Evolutionary conservation across 2,888 invertebrate species (phyloP), one percentile per base, ranked within the genome.

Genomic region (Tachina fera): DNA sequence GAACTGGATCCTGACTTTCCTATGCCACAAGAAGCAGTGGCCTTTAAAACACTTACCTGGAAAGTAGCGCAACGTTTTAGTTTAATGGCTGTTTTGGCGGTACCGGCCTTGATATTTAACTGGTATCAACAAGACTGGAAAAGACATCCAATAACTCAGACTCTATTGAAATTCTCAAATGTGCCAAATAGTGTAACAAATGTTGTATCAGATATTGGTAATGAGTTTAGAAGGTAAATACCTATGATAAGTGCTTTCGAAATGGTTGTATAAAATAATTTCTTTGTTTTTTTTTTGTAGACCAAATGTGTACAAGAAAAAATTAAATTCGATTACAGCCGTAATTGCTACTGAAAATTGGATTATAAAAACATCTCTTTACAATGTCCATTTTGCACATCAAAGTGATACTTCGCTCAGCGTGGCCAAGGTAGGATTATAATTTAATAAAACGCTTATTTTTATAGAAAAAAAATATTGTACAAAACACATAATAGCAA

Each of bases 321-420:
- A 95, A 84, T 94, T 96, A 39, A 96, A 95, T 89, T 94, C 95
- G 0, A 94, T 96, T 22, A 95, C 94, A 87, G 95, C 95, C 89
- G 94, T 97, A 45, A 94, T 97, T 65, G 96, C 95, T 0, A 98
- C 97, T 0, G 96, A 97, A 90, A 96, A 96, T 84, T 98, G 98
- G 97, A 95, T 98, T 39, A 94, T 98, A 68, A 97, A 97, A 93
- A 95, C 97, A 0, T 94, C 95, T 0, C 95, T 96, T 56, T 97
- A 98, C 89, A 94, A 93, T 86, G 92, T 98, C 1, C 93, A 96
- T 89, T 92, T 97, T 67, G 95, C 96, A 0, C 96, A 96, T 91
- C 98, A 98, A 92, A 94, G 93, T 88, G 97, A 98, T 91, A 95
- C 97, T 22, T 93, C 95, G 1, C 93, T 98, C 14, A 95, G 96